Base-by-base conservation (phyloP, 2,888 invertebrate species). In the Synanthedon formicaeformis region DNA sequence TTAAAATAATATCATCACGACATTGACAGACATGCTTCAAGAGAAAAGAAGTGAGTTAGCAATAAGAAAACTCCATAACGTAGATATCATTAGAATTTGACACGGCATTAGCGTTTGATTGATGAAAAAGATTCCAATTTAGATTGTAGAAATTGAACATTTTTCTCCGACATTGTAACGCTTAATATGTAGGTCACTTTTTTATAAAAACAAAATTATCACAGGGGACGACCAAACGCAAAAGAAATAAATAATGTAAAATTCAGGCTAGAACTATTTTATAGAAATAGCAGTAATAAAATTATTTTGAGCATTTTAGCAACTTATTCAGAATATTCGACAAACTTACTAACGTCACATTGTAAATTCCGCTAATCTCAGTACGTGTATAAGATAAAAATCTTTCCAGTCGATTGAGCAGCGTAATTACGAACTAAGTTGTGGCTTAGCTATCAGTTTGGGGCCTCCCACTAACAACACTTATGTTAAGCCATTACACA, bases 81-180 rank as follows among this genome's bases (percentile, higher is more conserved):
- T 11, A 23, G 13, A 53, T 51, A 49, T 55, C 52, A 65, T 64
- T 63, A 62, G 56, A 60, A 57, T 57, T 58, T 61, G 67, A 63
- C 65, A 59, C 59, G 61, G 53, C 53, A 51, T 56, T 53, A 53
- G 54, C 53, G 55, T 54, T 56, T 69, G 67, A 71, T 67, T 61
- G 65, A 67, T 67, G 67, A 55, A 53, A 16, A 50, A 62, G 71
- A 71, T 71, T 62, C 60, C 56, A 69, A 63, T 70, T 62, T 51
- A 66, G 70, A 70, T 69, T 60, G 58, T 56, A 55, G 54, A 57
- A 57, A 55, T 55, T 57, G 57, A 57, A 54, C 51, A 55, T 57
- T 52, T 40, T 50, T 27, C 52, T 14, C 40, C 34, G 41, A 50
- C 50, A 50, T 52, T 52, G 51, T 50, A 51, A 48, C n/a, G 6